These are phyloP conservation scores for Chiroxiphia lanceolata DNA, from an alignment of 2,797 vertebrate species.

Conservation along the genomic window DNA sequence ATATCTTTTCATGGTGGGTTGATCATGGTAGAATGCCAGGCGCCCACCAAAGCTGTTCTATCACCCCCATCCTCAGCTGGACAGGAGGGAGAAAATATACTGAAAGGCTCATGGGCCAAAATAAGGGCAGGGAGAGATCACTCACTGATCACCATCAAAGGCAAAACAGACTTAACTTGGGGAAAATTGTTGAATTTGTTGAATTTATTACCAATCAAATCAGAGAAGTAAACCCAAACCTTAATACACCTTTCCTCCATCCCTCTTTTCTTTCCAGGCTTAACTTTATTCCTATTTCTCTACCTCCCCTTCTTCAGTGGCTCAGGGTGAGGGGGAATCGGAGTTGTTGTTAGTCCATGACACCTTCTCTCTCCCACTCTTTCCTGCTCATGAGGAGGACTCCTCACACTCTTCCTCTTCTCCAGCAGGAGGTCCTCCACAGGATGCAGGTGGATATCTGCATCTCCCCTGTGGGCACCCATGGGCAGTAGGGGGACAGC, in stretches of 20 bases:
- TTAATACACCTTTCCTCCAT: neutral
- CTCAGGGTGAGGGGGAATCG: neutral
- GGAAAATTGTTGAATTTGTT: neutral
- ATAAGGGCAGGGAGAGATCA: neutral
- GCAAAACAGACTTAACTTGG: neutral
- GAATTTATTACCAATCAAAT: neutral
- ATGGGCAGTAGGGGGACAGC: neutral
- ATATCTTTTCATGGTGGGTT: neutral
- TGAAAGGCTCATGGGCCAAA: neutral
- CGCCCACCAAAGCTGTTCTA: neutral
- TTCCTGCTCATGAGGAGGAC: neutral
- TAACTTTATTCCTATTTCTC: neutral
- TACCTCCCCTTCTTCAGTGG: neutral
- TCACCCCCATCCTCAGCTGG: neutral
- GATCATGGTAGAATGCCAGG: neutral
- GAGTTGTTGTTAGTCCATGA: neutral
- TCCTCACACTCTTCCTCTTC: neutral
- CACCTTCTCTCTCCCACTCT: fast-evolving
- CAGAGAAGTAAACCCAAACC: neutral
- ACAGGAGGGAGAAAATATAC: neutral
- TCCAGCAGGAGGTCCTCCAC: too few species aligned
- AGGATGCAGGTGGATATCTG: neutral
- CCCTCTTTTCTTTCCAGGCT: neutral
- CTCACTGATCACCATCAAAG: neutral
- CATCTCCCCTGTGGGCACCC: neutral